Evolutionary conservation across 1,140 invertebrate genomes (phyloP), one percentile per base, ranked within the genome.

Genomic region (Zaprionus ornatus): DNA sequence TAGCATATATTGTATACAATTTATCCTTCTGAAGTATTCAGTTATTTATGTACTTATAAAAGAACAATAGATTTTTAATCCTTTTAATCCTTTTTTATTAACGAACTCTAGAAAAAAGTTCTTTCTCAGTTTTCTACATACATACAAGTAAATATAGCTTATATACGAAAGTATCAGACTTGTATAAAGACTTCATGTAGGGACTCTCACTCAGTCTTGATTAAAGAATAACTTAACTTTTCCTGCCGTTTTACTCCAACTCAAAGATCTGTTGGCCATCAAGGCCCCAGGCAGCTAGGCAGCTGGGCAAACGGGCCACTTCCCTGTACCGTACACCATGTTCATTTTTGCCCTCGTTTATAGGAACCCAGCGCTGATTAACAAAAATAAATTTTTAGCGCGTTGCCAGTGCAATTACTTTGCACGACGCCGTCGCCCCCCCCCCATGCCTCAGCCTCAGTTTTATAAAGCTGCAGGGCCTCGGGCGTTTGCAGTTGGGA

Each of bases 301-400:
- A 45, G 40, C 40, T 7, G 1, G 6, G 45, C 45, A 23, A 50
- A 50, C 7, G 15, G 15, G 52, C 52, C 23, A 55, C 52, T 37
- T 23, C 61, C 35, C 23, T 13, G 3, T 12, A 32, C 25, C 10
- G n/a, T 64, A 64, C 17, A 7, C 27, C 12, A 27, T 40, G 19
- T 40, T 55, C 23, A 64, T 29, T 29, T 62, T 50, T 17, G 13
- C 27, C 27, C 40, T 42, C 40, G n/a, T 17, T n/a, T 42, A 17
- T 42, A 52, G 56, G 56, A 25, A 32, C 27, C 57, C 52, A 77
- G 73, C 67, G 63, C 83, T 86, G 83, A 87, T 86, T 82, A 86
- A 86, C 83, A 79, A 77, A 79, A 76, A 87, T 79, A 79, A 79
- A 77, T 86, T 79, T 77, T 73, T 74, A 70, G 83, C 76, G 50